phyloP scores from a whole-genome alignment of 2,888 invertebrate genomes.

The Myopa testacea region DNA sequence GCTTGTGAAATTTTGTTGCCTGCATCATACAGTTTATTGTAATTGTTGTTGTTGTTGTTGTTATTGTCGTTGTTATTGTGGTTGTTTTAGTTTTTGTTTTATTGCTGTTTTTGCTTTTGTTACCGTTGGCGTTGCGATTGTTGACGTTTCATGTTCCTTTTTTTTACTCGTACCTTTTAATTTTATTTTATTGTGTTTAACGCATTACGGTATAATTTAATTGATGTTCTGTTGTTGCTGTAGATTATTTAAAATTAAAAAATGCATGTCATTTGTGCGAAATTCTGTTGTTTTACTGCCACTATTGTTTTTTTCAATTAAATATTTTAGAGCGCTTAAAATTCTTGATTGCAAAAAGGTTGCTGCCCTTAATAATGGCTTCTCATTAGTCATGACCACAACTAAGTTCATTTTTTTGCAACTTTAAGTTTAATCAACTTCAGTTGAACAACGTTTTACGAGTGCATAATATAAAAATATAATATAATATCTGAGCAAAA shows the following conservation, averaged over 20 bases:
- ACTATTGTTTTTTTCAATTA: neutral
- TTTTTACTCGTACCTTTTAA: neutral
- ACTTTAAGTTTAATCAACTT: no score
- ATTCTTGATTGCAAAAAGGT: no score
- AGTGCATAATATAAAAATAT: no score
- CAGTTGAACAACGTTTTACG: no score
- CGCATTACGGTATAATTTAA: conserved; percentile 18
- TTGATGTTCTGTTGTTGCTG: conserved; percentile 11
- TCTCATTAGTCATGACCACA: no score
- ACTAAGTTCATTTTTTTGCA: no score
- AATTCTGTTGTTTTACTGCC: neutral
- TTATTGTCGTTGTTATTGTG: no score
- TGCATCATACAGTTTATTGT: neutral
- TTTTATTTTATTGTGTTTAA: conserved; percentile 22
- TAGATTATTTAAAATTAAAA: conserved; percentile 1
- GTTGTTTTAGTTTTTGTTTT: conserved; percentile 4
- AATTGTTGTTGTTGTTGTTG: neutral
- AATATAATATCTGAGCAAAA: no score
- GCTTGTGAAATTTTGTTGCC: conserved; percentile 15
- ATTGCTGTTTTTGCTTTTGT: neutral
- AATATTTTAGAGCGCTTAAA: neutral
- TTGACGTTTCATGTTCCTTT: neutral
- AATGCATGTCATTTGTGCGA: conserved; percentile 1
- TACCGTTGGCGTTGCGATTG: neutral
- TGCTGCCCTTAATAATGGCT: no score